A percentile compares a stretch with the other conserved stretches of the same genome.
Conservation (phyloP, 2,797 vertebrate species). For the Nyctalus aviator region DNA sequence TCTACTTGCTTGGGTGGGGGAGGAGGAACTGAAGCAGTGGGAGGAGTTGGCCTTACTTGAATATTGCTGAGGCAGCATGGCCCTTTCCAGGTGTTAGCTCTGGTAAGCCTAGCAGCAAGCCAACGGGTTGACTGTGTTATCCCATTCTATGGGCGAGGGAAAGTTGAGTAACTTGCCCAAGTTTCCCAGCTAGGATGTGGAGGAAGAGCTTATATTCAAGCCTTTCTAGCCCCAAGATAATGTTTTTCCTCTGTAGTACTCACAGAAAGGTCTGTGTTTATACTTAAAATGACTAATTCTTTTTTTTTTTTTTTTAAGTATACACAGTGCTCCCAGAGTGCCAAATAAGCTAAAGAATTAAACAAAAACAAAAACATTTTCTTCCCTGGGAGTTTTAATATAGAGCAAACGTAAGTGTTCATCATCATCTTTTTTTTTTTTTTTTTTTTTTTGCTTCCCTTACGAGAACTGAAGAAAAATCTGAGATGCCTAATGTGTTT, state of each 20-base stretch:
- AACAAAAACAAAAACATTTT: not conserved
- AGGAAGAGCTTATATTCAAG: not conserved
- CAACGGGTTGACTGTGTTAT: not conserved
- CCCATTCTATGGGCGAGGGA: not conserved
- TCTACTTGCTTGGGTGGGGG: not conserved
- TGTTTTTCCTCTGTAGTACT: not conserved
- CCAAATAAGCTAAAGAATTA: constrained; percentile 33
- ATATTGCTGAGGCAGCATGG: not conserved
- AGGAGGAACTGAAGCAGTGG: not conserved
- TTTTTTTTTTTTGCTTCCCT: not conserved
- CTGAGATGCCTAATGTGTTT: not conserved
- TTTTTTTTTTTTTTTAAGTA: not conserved
- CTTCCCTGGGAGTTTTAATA: not conserved
- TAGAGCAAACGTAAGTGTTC: not conserved
- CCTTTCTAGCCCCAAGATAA: not conserved
- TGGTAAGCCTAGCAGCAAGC: not conserved
- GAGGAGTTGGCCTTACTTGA: not conserved
- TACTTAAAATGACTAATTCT: not conserved
- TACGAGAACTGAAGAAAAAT: not conserved
- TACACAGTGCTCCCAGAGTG: not conserved
- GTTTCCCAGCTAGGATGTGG: not conserved
- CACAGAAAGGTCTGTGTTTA: constrained; percentile 14
- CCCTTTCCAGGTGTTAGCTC: not conserved
- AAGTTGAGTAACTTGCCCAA: not conserved
- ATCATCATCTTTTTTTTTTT: not conserved